Evolutionary conservation across 2,797 vertebrate genomes (phyloP).

Genomic region (Anguilla anguilla): DNA sequence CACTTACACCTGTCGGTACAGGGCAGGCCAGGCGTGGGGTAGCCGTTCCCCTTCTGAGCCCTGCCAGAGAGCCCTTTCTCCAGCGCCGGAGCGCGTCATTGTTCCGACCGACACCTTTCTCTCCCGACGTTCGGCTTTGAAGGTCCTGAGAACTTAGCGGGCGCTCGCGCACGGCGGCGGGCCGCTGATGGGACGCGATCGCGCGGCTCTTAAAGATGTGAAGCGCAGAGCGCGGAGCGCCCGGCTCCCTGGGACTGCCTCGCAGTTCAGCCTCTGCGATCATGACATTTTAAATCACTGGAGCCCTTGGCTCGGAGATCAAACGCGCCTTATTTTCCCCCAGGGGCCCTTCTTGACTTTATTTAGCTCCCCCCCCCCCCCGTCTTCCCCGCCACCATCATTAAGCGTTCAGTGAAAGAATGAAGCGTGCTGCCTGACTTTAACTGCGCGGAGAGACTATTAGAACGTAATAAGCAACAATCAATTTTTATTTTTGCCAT

Average conservation of each 20-base stretch:
- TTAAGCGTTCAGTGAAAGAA: constrained; percentile 41
- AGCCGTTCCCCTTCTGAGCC: constrained; percentile 50
- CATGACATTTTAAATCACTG: constrained; percentile 60
- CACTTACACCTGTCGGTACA: constrained; percentile 52
- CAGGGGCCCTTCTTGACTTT: constrained; percentile 63
- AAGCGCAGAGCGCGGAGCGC: constrained; percentile 54
- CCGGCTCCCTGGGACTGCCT: constrained; percentile 51
- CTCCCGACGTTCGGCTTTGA: background rate
- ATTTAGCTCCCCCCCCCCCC: constrained; percentile 39
- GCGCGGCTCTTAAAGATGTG: constrained; percentile 60
- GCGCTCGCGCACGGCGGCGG: constrained; percentile 49
- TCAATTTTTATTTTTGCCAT: constrained; percentile 55
- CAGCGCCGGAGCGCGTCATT: constrained; percentile 27
- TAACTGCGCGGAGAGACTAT: constrained; percentile 52
- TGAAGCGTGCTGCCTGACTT: constrained; percentile 40
- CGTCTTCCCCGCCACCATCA: constrained; percentile 47
- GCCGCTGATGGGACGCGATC: constrained; percentile 67
- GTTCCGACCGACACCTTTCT: constrained; percentile 26
- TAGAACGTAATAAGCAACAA: constrained; percentile 52
- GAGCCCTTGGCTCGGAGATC: constrained; percentile 60
- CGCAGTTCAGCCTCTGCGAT: constrained; percentile 55
- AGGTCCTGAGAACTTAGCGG: background rate
- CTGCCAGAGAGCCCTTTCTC: constrained; percentile 37
- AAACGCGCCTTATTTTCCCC: constrained; percentile 63
- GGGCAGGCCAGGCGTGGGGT: constrained; percentile 38